A percentile compares a stretch with the other conserved stretches of the same genome.
Conservation (phyloP, 2,797 vertebrate species). For the Epinephelus coioides region DNA sequence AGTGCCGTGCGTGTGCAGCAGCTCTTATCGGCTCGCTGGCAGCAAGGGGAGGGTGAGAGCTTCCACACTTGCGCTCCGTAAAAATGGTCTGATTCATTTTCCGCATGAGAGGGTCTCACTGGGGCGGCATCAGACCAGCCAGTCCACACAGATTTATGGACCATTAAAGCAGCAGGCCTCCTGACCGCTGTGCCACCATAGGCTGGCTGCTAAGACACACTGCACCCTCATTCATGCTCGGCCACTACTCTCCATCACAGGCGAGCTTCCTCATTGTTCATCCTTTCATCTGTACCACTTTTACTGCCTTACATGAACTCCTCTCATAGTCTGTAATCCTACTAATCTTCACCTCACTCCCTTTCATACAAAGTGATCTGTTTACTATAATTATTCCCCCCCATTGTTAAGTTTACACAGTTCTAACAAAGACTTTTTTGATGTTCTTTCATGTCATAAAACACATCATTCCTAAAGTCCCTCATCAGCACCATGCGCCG, state of each 20-base stretch:
- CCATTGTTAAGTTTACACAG: conserved; percentile 28
- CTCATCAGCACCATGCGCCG: conserved; percentile 19
- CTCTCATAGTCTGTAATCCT: conserved; percentile 68
- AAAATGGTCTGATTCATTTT: conserved; percentile 96
- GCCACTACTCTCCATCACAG: conserved; percentile 72
- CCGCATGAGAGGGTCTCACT: conserved; percentile 96
- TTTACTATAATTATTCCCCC: conserved; percentile 49
- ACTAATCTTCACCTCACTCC: conserved; percentile 39
- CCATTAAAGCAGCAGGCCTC: conserved; percentile 96
- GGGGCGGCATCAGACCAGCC: conserved; percentile 87
- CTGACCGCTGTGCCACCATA: conserved; percentile 84
- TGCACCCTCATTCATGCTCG: conserved; percentile 78
- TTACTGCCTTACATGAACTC: conserved; percentile 76
- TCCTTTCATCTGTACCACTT: conserved; percentile 73
- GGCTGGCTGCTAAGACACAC: conserved; percentile 76
- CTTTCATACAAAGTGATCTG: conserved; percentile 39
- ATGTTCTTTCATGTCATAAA: conserved; percentile 27
- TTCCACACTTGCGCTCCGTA: conserved; percentile 87
- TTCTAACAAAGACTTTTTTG: conserved; percentile 28
- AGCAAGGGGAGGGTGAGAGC: conserved; percentile 83
- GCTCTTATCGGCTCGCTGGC: conserved; percentile 91
- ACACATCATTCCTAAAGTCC: conserved; percentile 36
- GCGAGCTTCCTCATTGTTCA: conserved; percentile 74
- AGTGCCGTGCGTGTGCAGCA: conserved; percentile 83
- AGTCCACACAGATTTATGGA: conserved; percentile 97